These are phyloP conservation scores for Cryptotis parvus DNA, from an alignment of 2,113 vertebrate genomes.

Conservation along the genomic window DNA sequence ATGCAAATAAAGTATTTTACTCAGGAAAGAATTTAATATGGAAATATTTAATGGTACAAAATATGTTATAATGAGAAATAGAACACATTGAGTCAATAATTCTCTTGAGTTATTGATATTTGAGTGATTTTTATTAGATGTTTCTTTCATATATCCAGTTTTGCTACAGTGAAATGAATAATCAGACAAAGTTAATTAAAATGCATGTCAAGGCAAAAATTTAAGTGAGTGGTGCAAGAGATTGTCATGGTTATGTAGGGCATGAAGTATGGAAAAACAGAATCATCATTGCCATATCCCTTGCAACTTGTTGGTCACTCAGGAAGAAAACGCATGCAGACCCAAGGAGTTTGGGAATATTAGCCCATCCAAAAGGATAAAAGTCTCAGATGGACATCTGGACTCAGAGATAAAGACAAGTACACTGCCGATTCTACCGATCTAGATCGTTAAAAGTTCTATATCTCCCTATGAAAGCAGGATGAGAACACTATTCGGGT, in stretches of 20 bases:
- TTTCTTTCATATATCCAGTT: conserved; percentile 25
- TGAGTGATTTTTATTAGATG: background rate
- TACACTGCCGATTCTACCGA: background rate
- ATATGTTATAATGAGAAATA: no score
- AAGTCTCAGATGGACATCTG: background rate
- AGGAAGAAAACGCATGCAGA: background rate
- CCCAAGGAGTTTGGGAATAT: background rate
- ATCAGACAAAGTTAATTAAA: background rate
- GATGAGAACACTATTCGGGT: no score
- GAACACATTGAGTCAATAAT: background rate
- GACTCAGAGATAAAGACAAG: background rate
- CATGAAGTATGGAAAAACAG: background rate
- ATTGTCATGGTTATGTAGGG: background rate
- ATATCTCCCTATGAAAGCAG: no score
- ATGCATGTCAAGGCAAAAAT: background rate
- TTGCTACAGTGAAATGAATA: background rate
- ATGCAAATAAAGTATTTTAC: background rate
- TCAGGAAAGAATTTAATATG: background rate
- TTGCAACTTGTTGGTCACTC: background rate
- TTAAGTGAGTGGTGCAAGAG: background rate
- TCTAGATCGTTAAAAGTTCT: background rate
- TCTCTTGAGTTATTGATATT: conserved; percentile 1
- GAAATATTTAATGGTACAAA: background rate
- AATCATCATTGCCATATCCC: background rate
- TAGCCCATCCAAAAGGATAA: background rate